Base-by-base conservation (phyloP, 2,113 vertebrate genomes). In the Apodemus speciosus region DNA sequence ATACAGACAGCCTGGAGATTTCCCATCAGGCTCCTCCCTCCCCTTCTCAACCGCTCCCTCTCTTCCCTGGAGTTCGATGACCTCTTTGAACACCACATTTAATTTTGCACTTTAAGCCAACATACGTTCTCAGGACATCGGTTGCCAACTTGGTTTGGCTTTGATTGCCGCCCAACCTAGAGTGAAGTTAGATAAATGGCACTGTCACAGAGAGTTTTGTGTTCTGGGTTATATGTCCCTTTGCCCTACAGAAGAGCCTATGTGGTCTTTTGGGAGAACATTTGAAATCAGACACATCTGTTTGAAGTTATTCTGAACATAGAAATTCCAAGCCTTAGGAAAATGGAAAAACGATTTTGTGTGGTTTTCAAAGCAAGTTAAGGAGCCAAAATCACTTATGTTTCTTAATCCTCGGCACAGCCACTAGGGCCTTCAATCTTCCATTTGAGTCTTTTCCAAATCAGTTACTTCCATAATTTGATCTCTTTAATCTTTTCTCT, bases 221-320 rank as follows among this genome's bases (percentile, higher is more conserved):
- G 91, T 75, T 92, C 43, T 3, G 79, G 9, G 5, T 71, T 86
- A 35, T 23, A 16, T 90, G 79, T 91, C 89, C 51, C 79, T 95
- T 97, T 43, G 0, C 76, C 88, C 94, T 83, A 49, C 83, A 71
- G 62, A 97, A 96, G 89, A 30, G 58, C 72, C 94, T 91, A 85
- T 9, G 0, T 16, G 13, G 30, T 95, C 86, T 76, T 93, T 87
- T 56, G 85, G 91, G 90, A 83, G 64, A 92, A 69, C 51, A 6
- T 93, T 79, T 93, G 85, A 97, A 98, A 96, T 62, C 88, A 94
- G 97, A 96, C 90, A 97, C 66, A 96, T 97, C 92, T 97, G 95
- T 90, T 97, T 94, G 96, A 96, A 95, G 97, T 97, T 96, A 97
- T 95, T 93, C 89, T 91, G 87, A 96, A 96, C 38, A 11, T 56